Base-by-base conservation (phyloP, 2,888 invertebrate genomes). In the Chrysodeixis includens region DNA sequence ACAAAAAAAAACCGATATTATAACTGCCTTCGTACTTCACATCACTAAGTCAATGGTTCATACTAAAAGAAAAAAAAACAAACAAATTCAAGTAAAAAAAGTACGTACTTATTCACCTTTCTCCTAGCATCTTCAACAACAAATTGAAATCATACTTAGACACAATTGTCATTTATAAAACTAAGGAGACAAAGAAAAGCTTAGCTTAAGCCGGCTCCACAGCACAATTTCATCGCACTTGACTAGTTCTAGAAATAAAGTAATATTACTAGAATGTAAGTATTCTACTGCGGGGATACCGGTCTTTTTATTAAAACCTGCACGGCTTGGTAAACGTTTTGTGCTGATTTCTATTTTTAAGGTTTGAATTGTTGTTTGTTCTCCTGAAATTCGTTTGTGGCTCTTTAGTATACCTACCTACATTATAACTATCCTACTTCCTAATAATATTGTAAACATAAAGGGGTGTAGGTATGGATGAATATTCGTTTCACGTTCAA, bases 141-240 rank as follows among this genome's bases (percentile, higher is more conserved):
- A 40, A 40, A 40, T 40, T 40, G n/a, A 40, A 40, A 40, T 40
- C 40, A 40, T 40, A 5, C n/a, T 40, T 40, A n/a, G 40, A 40
- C 40, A 40, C 40, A n/a, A 40, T n/a, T 40, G 40, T 6, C 40
- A 40, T 40, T 40, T 40, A n/a, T 40, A n/a, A 35, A 40, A 40
- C n/a, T 40, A 40, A 40, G n/a, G 40, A n/a, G 5, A 40, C 40
- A 40, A 40, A 40, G 40, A 40, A 40, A 5, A n/a, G 40, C 40
- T 40, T 40, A n/a, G 12, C 35, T 12, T 35, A n/a, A n/a, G 40
- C 40, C 40, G n/a, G 40, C 40, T 40, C 12, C n/a, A 40, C 40
- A 40, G 40, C 40, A 40, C 40, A 40, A 40, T 40, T 40, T 40
- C 40, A 40, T 40, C n/a, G n/a, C 40, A 40, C 40, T 40, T 40